Evolutionary conservation across 2,113 vertebrate species (phyloP), one percentile per base, ranked within the genome.

Genomic region (Dasyprocta punctata): DNA sequence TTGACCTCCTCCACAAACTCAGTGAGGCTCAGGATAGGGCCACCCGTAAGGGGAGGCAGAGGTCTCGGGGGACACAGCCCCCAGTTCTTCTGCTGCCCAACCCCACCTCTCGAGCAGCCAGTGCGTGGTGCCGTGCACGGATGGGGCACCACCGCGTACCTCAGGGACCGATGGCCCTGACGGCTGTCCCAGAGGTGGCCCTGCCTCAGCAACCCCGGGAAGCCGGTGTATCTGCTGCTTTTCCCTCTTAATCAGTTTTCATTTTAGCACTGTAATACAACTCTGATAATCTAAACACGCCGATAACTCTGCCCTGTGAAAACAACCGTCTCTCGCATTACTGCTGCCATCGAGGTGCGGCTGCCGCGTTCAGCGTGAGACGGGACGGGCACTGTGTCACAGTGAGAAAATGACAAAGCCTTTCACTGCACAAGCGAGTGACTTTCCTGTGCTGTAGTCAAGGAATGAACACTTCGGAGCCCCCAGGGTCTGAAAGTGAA

Each of bases 391-490:
- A 92, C 95, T 97, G 97, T 97, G 95, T 95, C 97, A 98, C 97
- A 97, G 97, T 96, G 98, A 98, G 96, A 73, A 95, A 97, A 94
- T n/a, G 90, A 98, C 96, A 94, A 78, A 0, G 30, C 93, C 1
- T 97, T 98, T 98, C 96, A 98, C 96, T 94, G 98, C 95, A 75
- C 28, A 96, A 98, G 95, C 94, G 65, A n/a, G 65, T 19, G 96
- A 95, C 96, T 98, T 95, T 92, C 98, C 96, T 97, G 96, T 85
- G 96, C 96, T 91, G 95, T 78, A 77, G 96, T 97, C 0, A 54
- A 86, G 98, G 96, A 97, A 97, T 96, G 98, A 97, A 94, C 96
- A 92, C 90, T 94, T 97, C 97, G 95, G 97, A 94, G 95, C 88
- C 60, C 85, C 56, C 93, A 86, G 97, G 93, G 94, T 93, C 94